These are phyloP conservation scores for Pseudomyrmex sp. DNA, from an alignment of 1,140 invertebrate species.

Conservation along the genomic window DNA sequence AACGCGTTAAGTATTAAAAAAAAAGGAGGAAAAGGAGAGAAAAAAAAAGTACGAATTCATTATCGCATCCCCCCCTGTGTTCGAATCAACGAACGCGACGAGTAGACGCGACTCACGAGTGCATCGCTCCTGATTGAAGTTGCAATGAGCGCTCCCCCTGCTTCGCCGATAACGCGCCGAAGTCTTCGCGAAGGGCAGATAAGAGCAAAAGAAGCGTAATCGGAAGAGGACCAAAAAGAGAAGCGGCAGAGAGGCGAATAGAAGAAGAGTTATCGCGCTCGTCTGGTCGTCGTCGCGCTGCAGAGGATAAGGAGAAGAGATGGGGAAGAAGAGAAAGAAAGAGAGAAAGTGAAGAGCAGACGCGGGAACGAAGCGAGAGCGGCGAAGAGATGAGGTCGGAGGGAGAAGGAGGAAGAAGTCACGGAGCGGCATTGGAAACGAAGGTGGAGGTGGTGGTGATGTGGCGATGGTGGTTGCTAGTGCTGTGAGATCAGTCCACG, in stretches of 20 bases:
- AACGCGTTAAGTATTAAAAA: not conserved
- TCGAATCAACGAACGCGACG: conserved; percentile 39
- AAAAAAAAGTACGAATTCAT: conserved; percentile 18
- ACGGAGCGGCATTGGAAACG: conserved; percentile 32
- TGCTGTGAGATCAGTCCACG: conserved; percentile 26
- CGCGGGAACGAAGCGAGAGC: conserved; percentile 15
- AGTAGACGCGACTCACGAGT: conserved; percentile 52
- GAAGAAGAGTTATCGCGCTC: conserved; percentile 67
- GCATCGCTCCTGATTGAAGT: conserved; percentile 58
- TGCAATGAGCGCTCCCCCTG: conserved; percentile 34
- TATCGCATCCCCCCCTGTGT: conserved; percentile 34
- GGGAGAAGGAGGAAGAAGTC: conserved; percentile 35
- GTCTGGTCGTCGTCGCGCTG: conserved; percentile 65
- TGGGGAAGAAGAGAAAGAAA: conserved; percentile 12
- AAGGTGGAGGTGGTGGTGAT: conserved; percentile 38
- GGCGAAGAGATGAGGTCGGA: not conserved
- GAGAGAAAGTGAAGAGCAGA: conserved; percentile 9
- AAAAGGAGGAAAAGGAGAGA: not conserved
- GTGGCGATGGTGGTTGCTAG: conserved; percentile 10
- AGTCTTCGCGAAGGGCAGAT: conserved; percentile 69
- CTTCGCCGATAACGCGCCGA: conserved; percentile 61
- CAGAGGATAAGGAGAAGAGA: conserved; percentile 62
- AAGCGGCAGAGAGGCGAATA: conserved; percentile 55
- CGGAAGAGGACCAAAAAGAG: conserved; percentile 64
- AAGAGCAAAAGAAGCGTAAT: conserved; percentile 64